These are phyloP conservation scores for Datnioides undecimradiatus DNA, from an alignment of 2,113 vertebrate species.

Conservation along the genomic window DNA sequence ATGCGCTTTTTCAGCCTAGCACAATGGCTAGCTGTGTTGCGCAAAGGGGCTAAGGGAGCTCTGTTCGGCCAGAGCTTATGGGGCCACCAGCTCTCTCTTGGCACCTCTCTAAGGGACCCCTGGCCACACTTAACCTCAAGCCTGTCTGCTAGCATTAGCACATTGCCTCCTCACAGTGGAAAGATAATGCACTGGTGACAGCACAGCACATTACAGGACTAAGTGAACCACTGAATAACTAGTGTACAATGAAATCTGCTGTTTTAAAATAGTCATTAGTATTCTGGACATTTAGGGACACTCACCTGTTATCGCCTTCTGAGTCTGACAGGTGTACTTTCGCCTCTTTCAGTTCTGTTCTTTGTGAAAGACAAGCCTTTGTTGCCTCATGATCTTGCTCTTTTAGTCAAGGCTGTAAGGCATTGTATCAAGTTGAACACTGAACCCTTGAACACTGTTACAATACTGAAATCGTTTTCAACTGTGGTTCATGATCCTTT, in stretches of 20 bases:
- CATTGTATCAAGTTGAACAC: not conserved
- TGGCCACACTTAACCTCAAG: slow-evolving; percentile 78
- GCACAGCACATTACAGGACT: slow-evolving; percentile 49
- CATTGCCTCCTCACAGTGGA: slow-evolving; percentile 57
- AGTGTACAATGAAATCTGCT: slow-evolving; percentile 30
- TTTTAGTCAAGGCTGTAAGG: not conserved
- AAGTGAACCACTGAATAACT: slow-evolving; percentile 9
- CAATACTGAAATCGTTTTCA: not conserved
- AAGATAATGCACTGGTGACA: slow-evolving; percentile 58
- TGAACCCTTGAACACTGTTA: no score
- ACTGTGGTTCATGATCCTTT: not conserved
- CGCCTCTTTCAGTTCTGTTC: not conserved
- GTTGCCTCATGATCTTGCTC: not conserved
- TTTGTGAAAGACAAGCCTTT: not conserved
- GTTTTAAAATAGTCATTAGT: slow-evolving; percentile 55
- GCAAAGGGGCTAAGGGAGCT: slow-evolving; percentile 73
- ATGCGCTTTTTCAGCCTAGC: slow-evolving; percentile 78
- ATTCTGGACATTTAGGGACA: slow-evolving; percentile 47
- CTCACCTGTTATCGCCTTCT: not conserved
- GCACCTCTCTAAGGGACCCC: slow-evolving; percentile 72
- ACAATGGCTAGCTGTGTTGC: slow-evolving; percentile 80
- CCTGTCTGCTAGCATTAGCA: slow-evolving; percentile 72
- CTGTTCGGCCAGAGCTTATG: slow-evolving; percentile 70
- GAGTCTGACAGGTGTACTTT: not conserved
- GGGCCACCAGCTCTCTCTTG: slow-evolving; percentile 79